Percentiles rank a stretch among this genome's conserved stretches.
These are phyloP conservation scores for Hesperia comma DNA, from an alignment of 2,888 invertebrate species.

Conservation along the genomic window DNA sequence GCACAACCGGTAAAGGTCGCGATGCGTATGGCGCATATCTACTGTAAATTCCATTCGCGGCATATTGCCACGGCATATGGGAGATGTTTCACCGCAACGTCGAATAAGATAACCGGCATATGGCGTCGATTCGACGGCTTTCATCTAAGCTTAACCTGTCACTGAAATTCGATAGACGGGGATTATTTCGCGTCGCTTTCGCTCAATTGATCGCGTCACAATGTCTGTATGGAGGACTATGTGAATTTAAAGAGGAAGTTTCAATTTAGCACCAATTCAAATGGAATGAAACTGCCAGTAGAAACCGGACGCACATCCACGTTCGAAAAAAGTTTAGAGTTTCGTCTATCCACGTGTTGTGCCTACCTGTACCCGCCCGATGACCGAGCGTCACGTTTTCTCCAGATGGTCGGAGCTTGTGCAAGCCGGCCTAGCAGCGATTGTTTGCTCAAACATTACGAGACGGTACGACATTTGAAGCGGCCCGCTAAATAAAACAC, in stretches of 20 bases:
- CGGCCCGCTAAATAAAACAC: constrained; percentile 81
- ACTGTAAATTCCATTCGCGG: constrained; percentile 43
- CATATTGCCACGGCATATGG: constrained; percentile 64
- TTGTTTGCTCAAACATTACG: constrained; percentile 82
- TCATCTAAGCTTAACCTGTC: constrained; percentile 64
- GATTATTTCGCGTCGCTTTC: constrained; percentile 71
- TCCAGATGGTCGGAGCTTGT: constrained; percentile 80
- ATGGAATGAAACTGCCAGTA: constrained; percentile 70
- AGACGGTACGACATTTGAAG: constrained; percentile 82
- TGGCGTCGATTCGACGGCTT: constrained; percentile 58
- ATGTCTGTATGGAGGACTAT: constrained; percentile 69
- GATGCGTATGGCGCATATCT: constrained; percentile 39
- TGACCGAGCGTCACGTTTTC: constrained; percentile 77
- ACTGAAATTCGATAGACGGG: constrained; percentile 70
- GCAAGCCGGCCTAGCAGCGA: constrained; percentile 68
- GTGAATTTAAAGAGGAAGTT: constrained; percentile 80
- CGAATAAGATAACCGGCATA: constrained; percentile 63
- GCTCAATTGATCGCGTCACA: constrained; percentile 79
- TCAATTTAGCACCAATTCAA: constrained; percentile 81
- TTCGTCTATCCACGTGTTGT: constrained; percentile 55
- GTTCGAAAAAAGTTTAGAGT: constrained; percentile 63
- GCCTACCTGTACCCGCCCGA: constrained; percentile 60
- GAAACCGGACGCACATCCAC: constrained; percentile 66
- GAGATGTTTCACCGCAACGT: constrained; percentile 52
- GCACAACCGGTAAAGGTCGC: constrained; percentile 49